phyloP scores from a whole-genome alignment of 35 echinoderm and acorn worm species.

The Apostichopus japonicus region DNA sequence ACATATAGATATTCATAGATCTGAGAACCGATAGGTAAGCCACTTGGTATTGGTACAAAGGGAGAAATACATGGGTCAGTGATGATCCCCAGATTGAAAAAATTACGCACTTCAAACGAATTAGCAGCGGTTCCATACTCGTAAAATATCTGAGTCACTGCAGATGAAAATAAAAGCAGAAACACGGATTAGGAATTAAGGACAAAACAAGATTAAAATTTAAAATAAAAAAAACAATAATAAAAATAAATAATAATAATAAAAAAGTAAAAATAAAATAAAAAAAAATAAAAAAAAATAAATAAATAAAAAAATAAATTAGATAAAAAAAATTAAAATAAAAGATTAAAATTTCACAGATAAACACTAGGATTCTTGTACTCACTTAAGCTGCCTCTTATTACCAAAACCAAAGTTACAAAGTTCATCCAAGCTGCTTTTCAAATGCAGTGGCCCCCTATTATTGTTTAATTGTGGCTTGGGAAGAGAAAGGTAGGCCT shows the following conservation, averaged over 20 bases:
- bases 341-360: too few relatives aligned
- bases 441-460: background rate
- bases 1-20: background rate
- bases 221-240: too few relatives aligned
- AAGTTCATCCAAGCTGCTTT: background rate
- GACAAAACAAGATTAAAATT: too few relatives aligned
- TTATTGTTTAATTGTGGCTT: background rate
- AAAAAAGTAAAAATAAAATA: too few relatives aligned
- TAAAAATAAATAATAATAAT: too few relatives aligned
- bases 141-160: slow-evolving; percentile 26
- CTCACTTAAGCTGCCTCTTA: background rate
- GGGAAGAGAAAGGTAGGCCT: too few relatives aligned
- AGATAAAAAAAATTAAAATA: too few relatives aligned
- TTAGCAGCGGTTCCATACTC: background rate
- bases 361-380: too few relatives aligned
- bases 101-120: background rate
- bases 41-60: background rate
- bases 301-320: too few relatives aligned
- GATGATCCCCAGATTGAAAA: background rate
- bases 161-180: background rate
- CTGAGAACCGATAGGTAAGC: background rate
- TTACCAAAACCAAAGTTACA: background rate
- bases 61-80: background rate
- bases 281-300: too few relatives aligned
- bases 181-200: too few relatives aligned